Base-by-base conservation (phyloP, 2,888 invertebrate genomes). In the Belgica antarctica region DNA sequence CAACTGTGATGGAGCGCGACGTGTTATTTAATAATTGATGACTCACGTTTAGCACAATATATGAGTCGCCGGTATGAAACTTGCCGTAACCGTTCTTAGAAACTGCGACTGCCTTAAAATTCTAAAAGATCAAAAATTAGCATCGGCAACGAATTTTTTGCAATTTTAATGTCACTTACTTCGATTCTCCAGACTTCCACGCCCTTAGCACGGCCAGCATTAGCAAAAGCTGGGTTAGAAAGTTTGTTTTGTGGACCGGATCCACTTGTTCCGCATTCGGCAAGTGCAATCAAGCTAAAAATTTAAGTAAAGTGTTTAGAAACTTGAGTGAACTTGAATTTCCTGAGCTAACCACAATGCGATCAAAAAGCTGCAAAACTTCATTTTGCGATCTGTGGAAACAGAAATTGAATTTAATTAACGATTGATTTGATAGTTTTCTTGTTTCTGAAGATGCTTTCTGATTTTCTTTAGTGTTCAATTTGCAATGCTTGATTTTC, bases 31-130 rank as follows among this genome's bases (percentile, higher is more conserved):
- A 52, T n/a, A 27, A 5, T 61, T 19, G 12, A 61, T 66, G 57
- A 80, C 86, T 84, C 83, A 92, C 92, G 81, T 86, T 86, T 1
- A 92, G 79, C 22, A 94, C 84, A 71, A 94, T 88, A 78, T 92
- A 94, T 0, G 92, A 92, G 77, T 94, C 94, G 0, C 94, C 94
- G 70, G 87, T 87, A 78, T 87, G 88, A 80, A 94, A 94, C 79
- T 91, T 90, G 1, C 94, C 94, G 76, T 86, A 87, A 73, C 92
- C 88, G 57, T 82, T 83, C 71, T 83, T 83, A 0, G 89, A 84
- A 63, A 92, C 88, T 0, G 85, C 82, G 0, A 89, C 89, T 1
- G 93, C 89, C 73, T 89, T 87, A 76, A 93, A 94, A 74, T 89
- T 87, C 89, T 92, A 81, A 12, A 86, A 85, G 74, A 72, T 34